Percentiles rank a stretch among this genome's conserved stretches.
Evolutionary conservation across 2,888 invertebrate genomes (phyloP).

Genomic region (Prosapia bicincta): DNA sequence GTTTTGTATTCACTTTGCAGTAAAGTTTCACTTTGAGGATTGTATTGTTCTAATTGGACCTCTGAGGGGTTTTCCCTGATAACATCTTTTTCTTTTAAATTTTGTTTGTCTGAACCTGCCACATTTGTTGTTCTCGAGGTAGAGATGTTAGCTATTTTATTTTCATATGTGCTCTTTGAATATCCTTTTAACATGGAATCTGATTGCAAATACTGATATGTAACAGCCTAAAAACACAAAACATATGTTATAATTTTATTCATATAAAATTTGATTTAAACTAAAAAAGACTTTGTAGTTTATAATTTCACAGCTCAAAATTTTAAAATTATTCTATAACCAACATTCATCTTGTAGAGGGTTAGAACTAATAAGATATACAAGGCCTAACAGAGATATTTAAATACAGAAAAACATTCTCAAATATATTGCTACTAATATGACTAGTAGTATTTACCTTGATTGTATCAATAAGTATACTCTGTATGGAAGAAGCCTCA

Average conservation of each 20-base stretch:
- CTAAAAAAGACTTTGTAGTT: too few relatives aligned
- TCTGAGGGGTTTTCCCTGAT: neutral
- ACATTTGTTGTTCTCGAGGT: neutral
- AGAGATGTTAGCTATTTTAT: neutral
- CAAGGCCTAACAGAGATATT: too few relatives aligned
- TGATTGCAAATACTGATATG: neutral
- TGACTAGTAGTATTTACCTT: conserved; percentile 10
- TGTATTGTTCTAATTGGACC: neutral
- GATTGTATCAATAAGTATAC: conserved; percentile 16
- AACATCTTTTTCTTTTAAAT: neutral
- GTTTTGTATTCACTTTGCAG: neutral
- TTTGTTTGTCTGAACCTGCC: neutral
- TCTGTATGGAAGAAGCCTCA: conserved; percentile 1
- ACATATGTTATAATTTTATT: too few relatives aligned
- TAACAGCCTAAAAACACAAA: neutral
- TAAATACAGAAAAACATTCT: too few relatives aligned
- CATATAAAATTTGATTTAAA: too few relatives aligned
- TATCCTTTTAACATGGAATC: neutral
- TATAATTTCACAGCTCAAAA: too few relatives aligned
- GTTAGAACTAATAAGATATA: too few relatives aligned
- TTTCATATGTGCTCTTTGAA: neutral
- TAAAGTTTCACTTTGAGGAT: neutral
- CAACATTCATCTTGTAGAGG: too few relatives aligned
- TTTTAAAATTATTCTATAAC: too few relatives aligned
- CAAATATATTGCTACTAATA: too few relatives aligned